Evolutionary conservation across 53 echinoderm and acorn worm genomes (phyloP), one percentile per base, ranked within the genome.

Genomic region (Echinarachnius parma): DNA sequence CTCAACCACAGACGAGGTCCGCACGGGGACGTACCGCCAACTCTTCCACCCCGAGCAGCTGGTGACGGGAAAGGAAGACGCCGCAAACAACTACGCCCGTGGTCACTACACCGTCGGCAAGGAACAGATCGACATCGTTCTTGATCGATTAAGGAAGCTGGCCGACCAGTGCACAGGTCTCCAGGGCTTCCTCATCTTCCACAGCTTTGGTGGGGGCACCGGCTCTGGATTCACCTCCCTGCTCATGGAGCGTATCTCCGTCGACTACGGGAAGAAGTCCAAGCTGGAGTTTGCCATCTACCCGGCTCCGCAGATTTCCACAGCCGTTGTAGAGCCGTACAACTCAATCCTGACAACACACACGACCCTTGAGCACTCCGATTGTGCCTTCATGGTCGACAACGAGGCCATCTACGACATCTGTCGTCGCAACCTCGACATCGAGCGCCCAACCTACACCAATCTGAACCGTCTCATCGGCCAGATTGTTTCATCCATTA

Each of bases 1-100:
- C n/a, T n/a, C n/a, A n/a, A n/a, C n/a, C n/a, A n/a, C n/a, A n/a
- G n/a, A n/a, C n/a, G n/a, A n/a, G n/a, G n/a, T n/a, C n/a, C n/a
- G n/a, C n/a, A n/a, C n/a, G n/a, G n/a, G n/a, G n/a, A n/a, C n/a
- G n/a, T n/a, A n/a, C n/a, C n/a, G n/a, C n/a, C n/a, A n/a, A n/a
- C n/a, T n/a, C n/a, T n/a, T n/a, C n/a, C n/a, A n/a, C n/a, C n/a
- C n/a, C n/a, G n/a, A n/a, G n/a, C n/a, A n/a, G n/a, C n/a, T n/a
- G n/a, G n/a, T n/a, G n/a, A n/a, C n/a, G n/a, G n/a, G n/a, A n/a
- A n/a, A n/a, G n/a, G n/a, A n/a, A n/a, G n/a, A n/a, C n/a, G n/a
- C n/a, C n/a, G n/a, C n/a, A n/a, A 92, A 88, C 68, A 92, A 92
- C 81, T 92, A 92, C 76, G 92, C 92, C 75, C 77, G 87, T 48